Conservation (phyloP, 2,113 vertebrate species). For the Serinus canaria region DNA sequence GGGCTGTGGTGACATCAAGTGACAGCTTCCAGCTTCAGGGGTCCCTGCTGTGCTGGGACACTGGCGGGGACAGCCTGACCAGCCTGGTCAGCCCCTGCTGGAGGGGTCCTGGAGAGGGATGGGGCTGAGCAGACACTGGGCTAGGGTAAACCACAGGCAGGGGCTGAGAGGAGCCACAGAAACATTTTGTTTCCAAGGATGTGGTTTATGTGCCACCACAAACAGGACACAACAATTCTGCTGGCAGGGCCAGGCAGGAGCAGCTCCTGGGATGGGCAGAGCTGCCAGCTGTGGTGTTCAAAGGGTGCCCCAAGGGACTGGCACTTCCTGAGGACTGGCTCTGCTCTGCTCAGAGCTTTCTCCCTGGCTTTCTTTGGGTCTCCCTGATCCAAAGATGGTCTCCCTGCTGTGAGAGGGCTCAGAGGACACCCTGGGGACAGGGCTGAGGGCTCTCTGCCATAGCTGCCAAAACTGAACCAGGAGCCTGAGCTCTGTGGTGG, state of each 20-base stretch:
- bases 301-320: rapidly evolving
- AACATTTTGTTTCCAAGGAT: rapidly evolving
- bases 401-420: background rate
- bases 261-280: rapidly evolving
- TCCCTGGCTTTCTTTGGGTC: background rate
- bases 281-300: rapidly evolving
- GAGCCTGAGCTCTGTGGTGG: rapidly evolving
- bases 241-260: background rate
- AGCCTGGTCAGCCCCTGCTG: background rate
- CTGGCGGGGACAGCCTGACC: background rate
- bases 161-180: background rate
- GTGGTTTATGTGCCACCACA: background rate
- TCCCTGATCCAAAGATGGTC: background rate
- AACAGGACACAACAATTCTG: rapidly evolving
- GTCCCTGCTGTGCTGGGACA: rapidly evolving
- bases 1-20: background rate
- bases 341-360: background rate
- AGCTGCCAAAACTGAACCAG: background rate
- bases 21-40: background rate
- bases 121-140: background rate
- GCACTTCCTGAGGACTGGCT: background rate
- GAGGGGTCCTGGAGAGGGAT: background rate
- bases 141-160: background rate
- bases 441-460: rapidly evolving
- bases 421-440: rapidly evolving